phyloP scores from a whole-genome alignment of 2,888 invertebrate genomes.

The Cylindroiulus punctatus region DNA sequence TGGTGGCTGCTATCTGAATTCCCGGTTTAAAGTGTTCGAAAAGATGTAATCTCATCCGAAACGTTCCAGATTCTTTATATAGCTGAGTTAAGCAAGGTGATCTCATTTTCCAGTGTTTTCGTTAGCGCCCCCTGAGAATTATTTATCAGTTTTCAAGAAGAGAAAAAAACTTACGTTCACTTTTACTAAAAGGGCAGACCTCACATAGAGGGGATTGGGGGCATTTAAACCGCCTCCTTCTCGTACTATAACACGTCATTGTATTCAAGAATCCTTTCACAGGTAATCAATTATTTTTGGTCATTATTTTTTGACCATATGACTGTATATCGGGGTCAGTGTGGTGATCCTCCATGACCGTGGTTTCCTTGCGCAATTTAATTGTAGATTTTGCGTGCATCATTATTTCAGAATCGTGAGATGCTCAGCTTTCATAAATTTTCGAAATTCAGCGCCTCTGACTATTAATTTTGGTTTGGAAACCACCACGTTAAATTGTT shows the following conservation, averaged over 20 bases:
- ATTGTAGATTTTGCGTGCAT: conserved; percentile 15
- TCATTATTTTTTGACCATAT: conserved; percentile 30
- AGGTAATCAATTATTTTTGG: conserved; percentile 37
- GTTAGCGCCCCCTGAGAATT: conserved; percentile 45
- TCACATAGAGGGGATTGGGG: conserved; percentile 37
- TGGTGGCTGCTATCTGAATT: not conserved
- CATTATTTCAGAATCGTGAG: not conserved
- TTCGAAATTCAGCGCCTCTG: not conserved
- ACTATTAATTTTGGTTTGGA: not conserved
- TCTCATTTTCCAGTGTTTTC: conserved; percentile 7
- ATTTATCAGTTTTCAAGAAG: conserved; percentile 39
- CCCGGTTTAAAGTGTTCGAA: not conserved
- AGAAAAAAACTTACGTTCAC: conserved; percentile 6
- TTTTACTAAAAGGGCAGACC: conserved; percentile 28
- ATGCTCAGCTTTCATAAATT: not conserved
- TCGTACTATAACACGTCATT: conserved; percentile 6
- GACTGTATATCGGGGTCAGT: not conserved
- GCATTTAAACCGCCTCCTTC: conserved; percentile 21
- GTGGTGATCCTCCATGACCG: not conserved
- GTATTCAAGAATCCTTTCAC: conserved; percentile 24
- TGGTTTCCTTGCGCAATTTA: conserved; percentile 36
- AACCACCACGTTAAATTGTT: not conserved
- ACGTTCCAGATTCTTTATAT: conserved; percentile 47
- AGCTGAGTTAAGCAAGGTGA: conserved; percentile 30
- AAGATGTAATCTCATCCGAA: conserved; percentile 41